Conservation (phyloP, 2,113 vertebrate species). For the Uria aalge region DNA sequence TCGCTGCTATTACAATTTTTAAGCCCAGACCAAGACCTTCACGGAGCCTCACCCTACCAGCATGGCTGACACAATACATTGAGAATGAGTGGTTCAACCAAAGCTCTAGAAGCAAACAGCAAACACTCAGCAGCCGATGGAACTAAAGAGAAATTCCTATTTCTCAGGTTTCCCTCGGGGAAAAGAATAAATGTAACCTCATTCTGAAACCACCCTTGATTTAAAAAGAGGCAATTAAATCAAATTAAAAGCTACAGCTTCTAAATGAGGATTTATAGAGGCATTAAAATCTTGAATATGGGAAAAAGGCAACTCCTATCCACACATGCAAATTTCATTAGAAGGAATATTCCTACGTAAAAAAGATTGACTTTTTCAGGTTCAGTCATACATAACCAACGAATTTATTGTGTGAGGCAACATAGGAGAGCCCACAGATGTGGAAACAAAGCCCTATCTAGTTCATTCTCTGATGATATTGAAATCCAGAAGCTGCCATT, state of each 20-base stretch:
- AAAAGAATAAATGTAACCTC: background rate
- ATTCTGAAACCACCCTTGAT: background rate
- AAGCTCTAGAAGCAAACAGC: background rate
- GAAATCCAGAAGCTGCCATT: background rate
- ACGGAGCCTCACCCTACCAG: background rate
- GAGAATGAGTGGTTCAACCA: background rate
- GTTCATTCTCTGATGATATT: background rate
- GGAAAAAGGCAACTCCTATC: background rate
- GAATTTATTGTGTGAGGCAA: background rate
- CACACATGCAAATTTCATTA: background rate
- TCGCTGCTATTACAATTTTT: background rate
- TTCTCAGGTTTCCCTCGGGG: background rate
- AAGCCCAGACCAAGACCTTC: background rate
- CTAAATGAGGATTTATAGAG: background rate
- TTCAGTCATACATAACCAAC: background rate
- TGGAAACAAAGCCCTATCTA: background rate
- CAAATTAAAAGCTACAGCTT: background rate
- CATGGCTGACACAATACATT: no score
- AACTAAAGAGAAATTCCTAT: background rate
- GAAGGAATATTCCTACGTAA: background rate
- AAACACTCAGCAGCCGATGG: background rate
- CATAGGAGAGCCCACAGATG: background rate
- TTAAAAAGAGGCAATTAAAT: background rate
- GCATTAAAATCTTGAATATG: background rate
- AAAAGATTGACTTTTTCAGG: background rate